These are phyloP conservation scores for Sesia bembeciformis DNA, from an alignment of 2,888 invertebrate genomes.

Conservation along the genomic window DNA sequence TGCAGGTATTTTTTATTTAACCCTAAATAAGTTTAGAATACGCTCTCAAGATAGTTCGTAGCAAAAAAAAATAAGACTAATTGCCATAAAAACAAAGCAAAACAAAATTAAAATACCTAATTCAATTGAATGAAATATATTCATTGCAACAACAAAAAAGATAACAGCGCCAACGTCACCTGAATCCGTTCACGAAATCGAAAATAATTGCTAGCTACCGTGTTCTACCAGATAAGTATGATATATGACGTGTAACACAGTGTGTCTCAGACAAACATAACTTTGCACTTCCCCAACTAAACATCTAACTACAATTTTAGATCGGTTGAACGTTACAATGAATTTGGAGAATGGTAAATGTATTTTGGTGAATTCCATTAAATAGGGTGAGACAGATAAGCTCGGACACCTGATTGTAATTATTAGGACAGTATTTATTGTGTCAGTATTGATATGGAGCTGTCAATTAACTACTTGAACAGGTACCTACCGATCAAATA, in stretches of 20 bases:
- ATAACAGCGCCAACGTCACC: background rate
- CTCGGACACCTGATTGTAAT: conserved; percentile 27
- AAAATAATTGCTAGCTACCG: conserved; percentile 42
- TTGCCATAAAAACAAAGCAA: too few relatives aligned
- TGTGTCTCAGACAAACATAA: conserved; percentile 13
- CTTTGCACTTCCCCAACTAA: background rate
- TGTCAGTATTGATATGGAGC: conserved; percentile 14
- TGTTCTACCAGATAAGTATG: conserved; percentile 32
- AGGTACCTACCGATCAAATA: too few relatives aligned
- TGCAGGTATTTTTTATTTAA: too few relatives aligned
- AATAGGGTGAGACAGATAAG: conserved; percentile 18
- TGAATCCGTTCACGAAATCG: conserved; percentile 24
- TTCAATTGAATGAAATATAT: too few relatives aligned
- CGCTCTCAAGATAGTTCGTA: too few relatives aligned
- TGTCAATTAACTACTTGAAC: conserved; percentile 21
- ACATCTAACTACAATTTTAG: background rate
- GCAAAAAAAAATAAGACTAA: too few relatives aligned
- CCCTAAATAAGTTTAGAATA: too few relatives aligned
- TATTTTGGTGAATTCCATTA: background rate
- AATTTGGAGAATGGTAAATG: background rate
- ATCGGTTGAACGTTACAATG: background rate
- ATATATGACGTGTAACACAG: conserved; percentile 31
- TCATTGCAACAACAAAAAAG: conserved; percentile 3
- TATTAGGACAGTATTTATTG: conserved; percentile 23
- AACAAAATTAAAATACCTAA: too few relatives aligned